Percentiles rank a stretch among this genome's conserved stretches.
Conservation (phyloP, 1,140 invertebrate species). For the Drosophila erecta region DNA sequence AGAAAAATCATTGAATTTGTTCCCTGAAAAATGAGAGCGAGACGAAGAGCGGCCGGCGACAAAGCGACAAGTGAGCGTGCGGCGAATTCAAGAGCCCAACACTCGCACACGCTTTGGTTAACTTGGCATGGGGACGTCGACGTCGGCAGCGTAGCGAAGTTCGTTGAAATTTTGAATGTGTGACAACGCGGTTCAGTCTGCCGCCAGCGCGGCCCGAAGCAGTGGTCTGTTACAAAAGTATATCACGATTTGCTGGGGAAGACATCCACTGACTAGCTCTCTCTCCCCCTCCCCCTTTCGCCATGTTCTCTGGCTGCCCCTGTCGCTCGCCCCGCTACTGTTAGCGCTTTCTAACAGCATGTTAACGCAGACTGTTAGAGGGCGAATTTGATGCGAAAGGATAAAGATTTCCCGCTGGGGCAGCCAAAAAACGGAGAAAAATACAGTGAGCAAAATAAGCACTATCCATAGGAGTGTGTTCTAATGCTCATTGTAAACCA, state of each 20-base stretch:
- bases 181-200: conserved; percentile 74
- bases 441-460: not conserved
- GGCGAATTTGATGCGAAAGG: conserved; percentile 2
- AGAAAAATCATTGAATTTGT: conserved; percentile 39
- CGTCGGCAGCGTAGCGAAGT: conserved; percentile 60
- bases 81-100: conserved; percentile 45
- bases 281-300: not conserved
- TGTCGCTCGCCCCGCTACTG: conserved; percentile 13
- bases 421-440: not conserved
- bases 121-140: conserved; percentile 35
- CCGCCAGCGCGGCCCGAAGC: conserved; percentile 73
- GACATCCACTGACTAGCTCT: conserved; percentile 6
- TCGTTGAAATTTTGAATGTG: conserved; percentile 77
- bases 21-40: conserved; percentile 1
- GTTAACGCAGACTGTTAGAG: conserved; percentile 9
- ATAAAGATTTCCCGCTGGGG: conserved; percentile 4
- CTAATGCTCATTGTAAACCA: not conserved
- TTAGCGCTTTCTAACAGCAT: conserved; percentile 32
- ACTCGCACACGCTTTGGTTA: not conserved
- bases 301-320: not conserved
- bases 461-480: not conserved
- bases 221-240: conserved; percentile 33
- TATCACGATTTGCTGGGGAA: conserved; percentile 15
- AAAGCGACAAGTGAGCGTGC: conserved; percentile 39
- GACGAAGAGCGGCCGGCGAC: conserved; percentile 26